Conservation (phyloP, 2,113 vertebrate species). For the Rhinichthys klamathensis region DNA sequence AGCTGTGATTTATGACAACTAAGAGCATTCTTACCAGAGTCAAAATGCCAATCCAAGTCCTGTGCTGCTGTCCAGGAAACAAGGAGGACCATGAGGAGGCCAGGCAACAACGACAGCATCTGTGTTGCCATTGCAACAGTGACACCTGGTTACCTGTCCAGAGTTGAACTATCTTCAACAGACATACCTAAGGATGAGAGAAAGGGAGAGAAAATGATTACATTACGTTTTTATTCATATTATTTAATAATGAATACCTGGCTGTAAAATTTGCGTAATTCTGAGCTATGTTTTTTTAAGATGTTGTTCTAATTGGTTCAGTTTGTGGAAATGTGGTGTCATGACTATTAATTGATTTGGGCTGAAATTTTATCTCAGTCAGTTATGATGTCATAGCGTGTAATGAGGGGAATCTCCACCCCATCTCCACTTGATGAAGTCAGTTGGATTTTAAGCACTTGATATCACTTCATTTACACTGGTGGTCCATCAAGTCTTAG, state of each 20-base stretch:
- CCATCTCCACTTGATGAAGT: neutral
- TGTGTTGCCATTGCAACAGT: conserved; percentile 73
- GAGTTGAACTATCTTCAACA: conserved; percentile 63
- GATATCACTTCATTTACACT: neutral
- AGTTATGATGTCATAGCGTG: neutral
- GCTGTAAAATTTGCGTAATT: neutral
- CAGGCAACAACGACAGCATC: conserved; percentile 61
- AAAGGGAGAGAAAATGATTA: neutral
- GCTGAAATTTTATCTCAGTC: neutral
- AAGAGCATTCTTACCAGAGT: conserved; percentile 69
- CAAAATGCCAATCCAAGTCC: conserved; percentile 79
- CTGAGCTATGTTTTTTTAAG: neutral
- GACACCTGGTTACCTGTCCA: conserved; percentile 77
- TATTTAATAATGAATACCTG: neutral
- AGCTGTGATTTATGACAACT: neutral
- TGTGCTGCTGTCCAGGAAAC: conserved; percentile 60
- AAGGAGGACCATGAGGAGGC: conserved; percentile 61
- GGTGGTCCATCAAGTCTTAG: neutral
- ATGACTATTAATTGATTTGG: neutral
- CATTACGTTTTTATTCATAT: neutral
- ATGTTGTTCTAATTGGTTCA: too few species aligned
- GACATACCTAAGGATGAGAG: conserved; percentile 73
- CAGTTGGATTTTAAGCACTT: neutral
- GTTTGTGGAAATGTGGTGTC: neutral
- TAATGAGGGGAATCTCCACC: neutral